Evolutionary conservation across 2,113 vertebrate genomes (phyloP).

Genomic region (Craseonycteris thonglongyai): DNA sequence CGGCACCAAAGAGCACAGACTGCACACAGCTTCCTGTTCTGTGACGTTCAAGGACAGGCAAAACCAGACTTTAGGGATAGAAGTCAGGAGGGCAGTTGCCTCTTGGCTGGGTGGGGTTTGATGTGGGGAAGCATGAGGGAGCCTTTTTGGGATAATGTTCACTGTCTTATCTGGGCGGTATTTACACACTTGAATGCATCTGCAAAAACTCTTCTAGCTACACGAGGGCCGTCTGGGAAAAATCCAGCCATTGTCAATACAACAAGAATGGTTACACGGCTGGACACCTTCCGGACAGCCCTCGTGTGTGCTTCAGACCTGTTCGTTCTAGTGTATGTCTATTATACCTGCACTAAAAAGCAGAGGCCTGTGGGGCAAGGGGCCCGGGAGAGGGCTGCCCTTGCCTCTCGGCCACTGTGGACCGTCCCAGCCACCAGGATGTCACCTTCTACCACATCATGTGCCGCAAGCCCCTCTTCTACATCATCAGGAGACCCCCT

Average conservation of each 20-base stretch:
- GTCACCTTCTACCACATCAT: too few relatives aligned
- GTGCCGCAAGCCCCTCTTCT: too few relatives aligned
- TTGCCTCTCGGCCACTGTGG: neutral
- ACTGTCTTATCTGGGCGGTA: neutral
- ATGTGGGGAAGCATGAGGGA: neutral
- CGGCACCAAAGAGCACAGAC: too few relatives aligned
- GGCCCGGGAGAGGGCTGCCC: neutral
- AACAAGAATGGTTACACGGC: too few relatives aligned
- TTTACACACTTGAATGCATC: neutral
- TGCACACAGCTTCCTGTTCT: rapidly evolving
- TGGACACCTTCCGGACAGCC: too few relatives aligned
- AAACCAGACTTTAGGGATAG: neutral
- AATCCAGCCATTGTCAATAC: too few relatives aligned
- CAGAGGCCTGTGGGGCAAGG: neutral
- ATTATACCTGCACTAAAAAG: neutral
- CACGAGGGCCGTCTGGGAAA: too few relatives aligned
- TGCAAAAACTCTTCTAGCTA: neutral
- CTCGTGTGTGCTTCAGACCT: too few relatives aligned
- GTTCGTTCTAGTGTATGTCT: too few relatives aligned
- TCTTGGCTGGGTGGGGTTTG: neutral
- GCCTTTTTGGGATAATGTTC: neutral
- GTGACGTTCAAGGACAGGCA: neutral
- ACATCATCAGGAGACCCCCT: too few relatives aligned
- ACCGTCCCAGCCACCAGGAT: too few relatives aligned
- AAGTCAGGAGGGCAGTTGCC: neutral